Conservation (phyloP, 2,888 invertebrate species). For the Lochmaea crataegi region DNA sequence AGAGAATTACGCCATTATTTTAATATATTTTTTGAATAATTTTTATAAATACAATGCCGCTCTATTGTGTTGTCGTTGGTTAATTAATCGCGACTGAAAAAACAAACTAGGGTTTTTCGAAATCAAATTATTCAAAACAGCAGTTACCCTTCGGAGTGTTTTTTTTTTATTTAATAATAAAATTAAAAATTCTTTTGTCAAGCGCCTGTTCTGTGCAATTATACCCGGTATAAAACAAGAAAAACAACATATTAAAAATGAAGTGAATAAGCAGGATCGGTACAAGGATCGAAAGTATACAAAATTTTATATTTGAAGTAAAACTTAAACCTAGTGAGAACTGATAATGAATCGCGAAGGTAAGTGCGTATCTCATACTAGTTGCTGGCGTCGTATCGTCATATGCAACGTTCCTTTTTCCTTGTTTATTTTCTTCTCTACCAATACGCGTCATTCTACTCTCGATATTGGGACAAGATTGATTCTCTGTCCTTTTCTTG, state of each 20-base stretch:
- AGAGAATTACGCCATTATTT: no score
- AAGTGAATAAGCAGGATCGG: not conserved
- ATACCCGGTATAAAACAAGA: constrained; percentile 11
- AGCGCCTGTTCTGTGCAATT: constrained; percentile 19
- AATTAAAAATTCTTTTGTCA: constrained; percentile 21
- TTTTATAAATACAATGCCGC: not conserved
- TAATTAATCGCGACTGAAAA: not conserved
- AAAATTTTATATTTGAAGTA: no score
- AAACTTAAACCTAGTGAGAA: no score
- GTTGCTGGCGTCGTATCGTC: no score
- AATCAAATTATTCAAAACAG: not conserved
- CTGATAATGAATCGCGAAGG: no score
- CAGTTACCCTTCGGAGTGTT: not conserved
- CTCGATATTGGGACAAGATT: no score
- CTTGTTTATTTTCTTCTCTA: no score
- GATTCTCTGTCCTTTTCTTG: no score
- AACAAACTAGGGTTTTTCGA: not conserved
- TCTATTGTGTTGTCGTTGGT: not conserved
- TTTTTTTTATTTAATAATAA: constrained; percentile 15
- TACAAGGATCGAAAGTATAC: not conserved
- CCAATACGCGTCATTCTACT: no score
- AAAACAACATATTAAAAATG: constrained; percentile 28
- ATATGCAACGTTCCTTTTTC: no score
- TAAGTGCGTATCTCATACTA: no score
- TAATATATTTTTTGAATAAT: no score